phyloP scores from a whole-genome alignment of 1,140 invertebrate genomes.

The Thaumatotibia leucotreta region DNA sequence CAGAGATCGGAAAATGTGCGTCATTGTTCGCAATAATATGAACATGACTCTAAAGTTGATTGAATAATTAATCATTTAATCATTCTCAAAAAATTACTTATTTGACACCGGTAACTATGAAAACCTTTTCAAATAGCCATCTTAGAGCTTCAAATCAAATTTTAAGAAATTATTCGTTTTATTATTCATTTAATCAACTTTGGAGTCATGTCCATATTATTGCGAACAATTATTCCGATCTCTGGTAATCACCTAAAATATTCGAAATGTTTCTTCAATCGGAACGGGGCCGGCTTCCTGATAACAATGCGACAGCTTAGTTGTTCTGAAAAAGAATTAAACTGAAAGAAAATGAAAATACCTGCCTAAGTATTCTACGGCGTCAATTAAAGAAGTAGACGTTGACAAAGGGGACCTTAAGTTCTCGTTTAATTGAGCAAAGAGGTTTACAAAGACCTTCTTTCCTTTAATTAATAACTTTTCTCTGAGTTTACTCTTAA shows the following conservation, averaged over 20 bases:
- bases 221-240: too few relatives aligned
- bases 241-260: not conserved
- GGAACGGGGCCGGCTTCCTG: not conserved
- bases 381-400: conserved; percentile 14
- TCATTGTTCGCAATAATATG: too few relatives aligned
- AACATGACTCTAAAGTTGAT: too few relatives aligned
- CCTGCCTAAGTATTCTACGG: not conserved
- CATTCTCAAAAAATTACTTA: too few relatives aligned
- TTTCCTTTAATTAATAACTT: conserved; percentile 13
- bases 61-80: too few relatives aligned
- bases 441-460: conserved; percentile 7
- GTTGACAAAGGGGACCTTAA: conserved; percentile 14
- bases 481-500: not conserved
- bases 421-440: conserved; percentile 15
- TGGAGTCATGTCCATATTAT: too few relatives aligned
- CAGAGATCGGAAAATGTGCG: too few relatives aligned
- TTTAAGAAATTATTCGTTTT: too few relatives aligned
- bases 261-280: not conserved
- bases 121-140: too few relatives aligned
- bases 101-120: too few relatives aligned
- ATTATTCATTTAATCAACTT: too few relatives aligned
- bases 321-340: not conserved
- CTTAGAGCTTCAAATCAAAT: too few relatives aligned
- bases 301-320: conserved; percentile 8
- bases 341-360: conserved; percentile 13